Evolutionary conservation across 35 echinoderm and acorn worm genomes (phyloP).

Genomic region (Apostichopus japonicus): DNA sequence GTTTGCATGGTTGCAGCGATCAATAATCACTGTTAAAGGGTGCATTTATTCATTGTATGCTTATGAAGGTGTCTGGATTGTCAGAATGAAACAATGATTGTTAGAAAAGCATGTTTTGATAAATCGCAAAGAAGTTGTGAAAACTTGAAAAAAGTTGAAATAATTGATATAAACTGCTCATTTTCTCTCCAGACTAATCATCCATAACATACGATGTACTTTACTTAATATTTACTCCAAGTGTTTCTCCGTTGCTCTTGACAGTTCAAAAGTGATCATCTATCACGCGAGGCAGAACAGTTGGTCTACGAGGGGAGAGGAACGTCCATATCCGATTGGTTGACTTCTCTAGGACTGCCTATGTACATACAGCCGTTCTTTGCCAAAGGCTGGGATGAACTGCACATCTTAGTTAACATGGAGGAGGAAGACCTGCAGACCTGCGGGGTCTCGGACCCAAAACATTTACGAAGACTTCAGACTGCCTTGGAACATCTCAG

Average conservation of each 20-base stretch:
- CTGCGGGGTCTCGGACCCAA: constrained; percentile 82
- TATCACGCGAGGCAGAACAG: constrained; percentile 70
- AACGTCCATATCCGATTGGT: constrained; percentile 77
- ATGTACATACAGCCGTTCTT: constrained; percentile 94
- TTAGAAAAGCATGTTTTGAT: not conserved
- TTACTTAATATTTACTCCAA: too few species aligned
- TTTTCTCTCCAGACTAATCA: too few species aligned
- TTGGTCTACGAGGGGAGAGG: constrained; percentile 76
- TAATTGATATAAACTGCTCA: too few species aligned
- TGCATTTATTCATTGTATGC: not conserved
- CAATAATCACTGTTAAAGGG: not conserved
- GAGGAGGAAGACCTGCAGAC: constrained; percentile 87
- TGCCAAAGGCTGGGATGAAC: constrained; percentile 83
- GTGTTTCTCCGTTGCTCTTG: too few species aligned
- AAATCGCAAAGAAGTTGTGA: too few species aligned
- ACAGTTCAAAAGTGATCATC: constrained; percentile 91
- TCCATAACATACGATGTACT: too few species aligned
- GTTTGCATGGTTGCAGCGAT: too few species aligned
- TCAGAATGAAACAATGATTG: not conserved
- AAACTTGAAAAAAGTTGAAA: too few species aligned
- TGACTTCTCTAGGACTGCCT: constrained; percentile 86
- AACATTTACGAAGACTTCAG: constrained; percentile 79
- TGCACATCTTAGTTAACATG: constrained; percentile 91
- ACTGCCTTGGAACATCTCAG: constrained; percentile 34
- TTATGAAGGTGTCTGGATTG: not conserved